Percentiles rank a stretch among this genome's conserved stretches.
Conservation (phyloP, 2,113 vertebrate genomes). For the Gambusia affinis region DNA sequence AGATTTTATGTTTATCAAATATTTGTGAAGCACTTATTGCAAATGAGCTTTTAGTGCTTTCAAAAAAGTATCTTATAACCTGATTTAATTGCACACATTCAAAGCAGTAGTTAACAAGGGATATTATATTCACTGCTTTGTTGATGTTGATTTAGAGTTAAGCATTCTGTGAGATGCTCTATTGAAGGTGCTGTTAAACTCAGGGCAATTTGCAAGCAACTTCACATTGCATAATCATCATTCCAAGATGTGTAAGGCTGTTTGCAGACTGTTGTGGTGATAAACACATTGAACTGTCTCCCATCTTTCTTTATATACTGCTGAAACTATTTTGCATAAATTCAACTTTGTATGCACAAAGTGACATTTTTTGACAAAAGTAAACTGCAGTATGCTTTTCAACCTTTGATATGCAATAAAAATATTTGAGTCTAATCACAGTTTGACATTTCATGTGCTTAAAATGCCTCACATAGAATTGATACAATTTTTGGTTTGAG, state of each 20-base stretch:
- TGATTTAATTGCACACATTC: not conserved
- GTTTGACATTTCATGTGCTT: conserved; percentile 12
- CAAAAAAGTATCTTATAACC: not conserved
- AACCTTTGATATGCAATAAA: not conserved
- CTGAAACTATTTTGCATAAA: not conserved
- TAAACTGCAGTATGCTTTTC: not conserved
- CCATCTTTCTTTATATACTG: not conserved
- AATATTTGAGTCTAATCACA: conserved; percentile 8
- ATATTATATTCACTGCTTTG: not conserved
- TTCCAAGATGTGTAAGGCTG: not conserved
- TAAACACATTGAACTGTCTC: not conserved
- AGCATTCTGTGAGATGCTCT: not conserved
- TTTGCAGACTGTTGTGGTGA: not conserved
- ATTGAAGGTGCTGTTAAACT: no score
- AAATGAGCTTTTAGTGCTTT: not conserved
- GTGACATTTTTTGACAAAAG: not conserved
- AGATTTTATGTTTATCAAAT: not conserved
- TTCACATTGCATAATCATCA: not conserved
- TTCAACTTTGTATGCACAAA: no score
- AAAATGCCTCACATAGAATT: conserved; percentile 52
- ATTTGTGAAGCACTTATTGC: not conserved
- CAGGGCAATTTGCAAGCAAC: no score
- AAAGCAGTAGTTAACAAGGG: not conserved
- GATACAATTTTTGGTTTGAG: not conserved
- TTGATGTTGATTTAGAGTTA: not conserved